Conservation (phyloP, 1,140 invertebrate genomes). For the Drosophila rhopaloa region DNA sequence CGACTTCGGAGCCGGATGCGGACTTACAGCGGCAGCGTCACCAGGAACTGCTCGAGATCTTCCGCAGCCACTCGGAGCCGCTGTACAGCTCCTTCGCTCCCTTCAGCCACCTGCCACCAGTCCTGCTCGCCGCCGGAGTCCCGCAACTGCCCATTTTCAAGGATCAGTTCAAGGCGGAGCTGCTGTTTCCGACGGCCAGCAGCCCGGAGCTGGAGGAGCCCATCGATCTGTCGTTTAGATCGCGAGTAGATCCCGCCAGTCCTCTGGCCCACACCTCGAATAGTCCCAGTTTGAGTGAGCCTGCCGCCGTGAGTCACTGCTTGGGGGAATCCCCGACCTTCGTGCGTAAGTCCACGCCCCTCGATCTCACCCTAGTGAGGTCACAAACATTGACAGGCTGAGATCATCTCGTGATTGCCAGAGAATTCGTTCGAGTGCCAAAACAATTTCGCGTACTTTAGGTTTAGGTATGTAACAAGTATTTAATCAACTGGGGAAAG, state of each 20-base stretch:
- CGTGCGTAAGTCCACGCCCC: conserved; percentile 86
- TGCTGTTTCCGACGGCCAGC: conserved; percentile 48
- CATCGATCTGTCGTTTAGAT: conserved; percentile 91
- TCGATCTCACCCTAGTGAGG: conserved; percentile 88
- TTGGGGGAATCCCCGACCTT: conserved; percentile 51
- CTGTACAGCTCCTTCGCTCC: conserved; percentile 72
- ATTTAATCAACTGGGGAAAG: conserved; percentile 1
- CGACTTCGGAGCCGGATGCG: conserved; percentile 51
- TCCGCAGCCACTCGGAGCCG: conserved; percentile 79
- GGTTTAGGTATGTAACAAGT: conserved; percentile 32
- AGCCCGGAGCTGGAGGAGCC: conserved; percentile 88
- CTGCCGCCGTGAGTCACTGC: conserved; percentile 42
- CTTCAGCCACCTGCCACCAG: conserved; percentile 66
- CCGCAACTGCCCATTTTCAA: conserved; percentile 64
- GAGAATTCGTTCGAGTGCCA: conserved; percentile 58
- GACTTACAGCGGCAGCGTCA: conserved; percentile 67
- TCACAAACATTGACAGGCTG: conserved; percentile 76
- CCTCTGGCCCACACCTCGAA: conserved; percentile 41
- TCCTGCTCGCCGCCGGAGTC: conserved; percentile 44
- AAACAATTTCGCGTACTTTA: conserved; percentile 44
- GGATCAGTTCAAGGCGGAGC: conserved; percentile 59
- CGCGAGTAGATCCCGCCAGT: conserved; percentile 62
- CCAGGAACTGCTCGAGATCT: conserved; percentile 75
- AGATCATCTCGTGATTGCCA: conserved; percentile 37
- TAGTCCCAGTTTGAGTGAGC: conserved; percentile 60